Conservation (phyloP, 2,797 vertebrate species). For the Scolopax rusticola region DNA sequence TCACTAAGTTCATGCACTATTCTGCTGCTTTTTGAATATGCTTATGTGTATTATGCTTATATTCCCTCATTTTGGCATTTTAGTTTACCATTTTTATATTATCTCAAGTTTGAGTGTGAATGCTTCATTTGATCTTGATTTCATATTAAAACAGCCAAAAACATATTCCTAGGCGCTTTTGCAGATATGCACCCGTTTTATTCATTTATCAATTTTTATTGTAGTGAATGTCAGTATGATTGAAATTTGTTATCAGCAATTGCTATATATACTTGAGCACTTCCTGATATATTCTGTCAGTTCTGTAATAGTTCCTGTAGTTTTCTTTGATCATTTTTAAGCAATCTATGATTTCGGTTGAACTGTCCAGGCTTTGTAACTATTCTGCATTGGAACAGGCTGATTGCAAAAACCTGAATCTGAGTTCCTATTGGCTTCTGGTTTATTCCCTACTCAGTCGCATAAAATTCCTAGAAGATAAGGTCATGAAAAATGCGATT, state of each 20-base stretch:
- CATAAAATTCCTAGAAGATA: neutral
- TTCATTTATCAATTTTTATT: conserved; percentile 50
- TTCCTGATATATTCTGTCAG: neutral
- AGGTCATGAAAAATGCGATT: neutral
- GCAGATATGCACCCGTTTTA: neutral
- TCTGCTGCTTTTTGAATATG: neutral
- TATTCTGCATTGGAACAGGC: neutral
- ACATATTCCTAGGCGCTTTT: neutral
- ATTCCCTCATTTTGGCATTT: neutral
- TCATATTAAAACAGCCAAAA: neutral
- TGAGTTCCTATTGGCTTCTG: neutral
- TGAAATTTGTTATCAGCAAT: conserved; percentile 49
- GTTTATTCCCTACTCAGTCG: neutral
- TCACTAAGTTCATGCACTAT: neutral
- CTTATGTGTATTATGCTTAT: neutral
- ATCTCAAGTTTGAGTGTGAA: neutral
- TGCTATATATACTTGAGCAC: conserved; percentile 6
- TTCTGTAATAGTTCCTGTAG: neutral
- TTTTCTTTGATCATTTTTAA: conserved; percentile 13
- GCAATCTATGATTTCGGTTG: neutral
- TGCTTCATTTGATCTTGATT: neutral
- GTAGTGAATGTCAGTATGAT: neutral
- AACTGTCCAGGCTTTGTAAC: neutral
- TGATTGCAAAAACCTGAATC: neutral
- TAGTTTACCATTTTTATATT: neutral